Evolutionary conservation across 2,888 invertebrate genomes (phyloP).

Genomic region (Drosophila borealis): DNA sequence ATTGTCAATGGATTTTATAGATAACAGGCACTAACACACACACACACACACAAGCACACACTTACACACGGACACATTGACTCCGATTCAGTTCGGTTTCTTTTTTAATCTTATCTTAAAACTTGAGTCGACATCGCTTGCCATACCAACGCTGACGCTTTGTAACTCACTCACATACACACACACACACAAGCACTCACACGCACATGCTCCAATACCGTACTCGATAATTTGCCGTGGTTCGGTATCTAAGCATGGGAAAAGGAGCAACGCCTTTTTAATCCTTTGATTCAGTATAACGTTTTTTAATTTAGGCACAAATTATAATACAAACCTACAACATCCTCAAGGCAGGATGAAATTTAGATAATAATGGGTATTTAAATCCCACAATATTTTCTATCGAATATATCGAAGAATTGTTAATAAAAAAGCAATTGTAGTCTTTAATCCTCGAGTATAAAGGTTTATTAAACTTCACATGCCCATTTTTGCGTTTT

Average conservation of each 20-base stretch:
- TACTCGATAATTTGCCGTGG: conserved; percentile 10
- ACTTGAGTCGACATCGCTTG: conserved; percentile 75
- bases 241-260: neutral
- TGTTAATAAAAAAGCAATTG: too few species aligned
- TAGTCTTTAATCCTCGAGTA: too few species aligned
- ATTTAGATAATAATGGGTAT: too few species aligned
- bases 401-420: too few species aligned
- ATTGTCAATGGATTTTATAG: conserved; percentile 74
- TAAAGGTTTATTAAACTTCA: too few species aligned
- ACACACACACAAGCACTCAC: conserved; percentile 14
- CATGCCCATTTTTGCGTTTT: too few species aligned
- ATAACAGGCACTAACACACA: conserved; percentile 50
- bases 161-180: conserved; percentile 32
- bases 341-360: too few species aligned
- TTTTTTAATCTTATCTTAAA: conserved; percentile 81
- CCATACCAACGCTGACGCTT: conserved; percentile 48
- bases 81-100: conserved; percentile 55
- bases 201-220: neutral
- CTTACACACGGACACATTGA: conserved; percentile 8
- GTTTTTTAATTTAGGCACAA: neutral
- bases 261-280: too few species aligned
- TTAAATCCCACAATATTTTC: too few species aligned
- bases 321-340: neutral
- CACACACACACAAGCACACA: conserved; percentile 20
- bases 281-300: neutral